Evolutionary conservation across 2,113 vertebrate genomes (phyloP), one percentile per base, ranked within the genome.

Genomic region (Mola mola): DNA sequence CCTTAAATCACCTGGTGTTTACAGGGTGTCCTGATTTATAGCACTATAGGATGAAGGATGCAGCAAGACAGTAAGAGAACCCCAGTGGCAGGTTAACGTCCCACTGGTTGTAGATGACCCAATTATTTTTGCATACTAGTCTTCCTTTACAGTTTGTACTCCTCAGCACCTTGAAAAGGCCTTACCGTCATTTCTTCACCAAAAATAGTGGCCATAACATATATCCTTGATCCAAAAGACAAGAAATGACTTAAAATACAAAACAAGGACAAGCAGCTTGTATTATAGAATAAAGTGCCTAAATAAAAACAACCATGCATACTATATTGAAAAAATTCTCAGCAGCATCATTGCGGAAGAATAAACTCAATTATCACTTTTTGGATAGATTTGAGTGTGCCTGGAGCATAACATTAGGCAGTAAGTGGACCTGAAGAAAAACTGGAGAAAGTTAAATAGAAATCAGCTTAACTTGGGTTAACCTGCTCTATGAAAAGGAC

Each of bases 71-170:
- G 77, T 76, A 50, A 57, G 78, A 83, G 64, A 68, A 87, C 82
- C 75, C 84, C 79, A 73, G 82, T 89, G 84, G 82, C 70, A 75
- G 72, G 56, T 86, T 90, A 87, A 89, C 89, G 89, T 91, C 89
- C 82, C 82, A 75, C 88, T 88, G 81, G 81, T 85, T 87, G 53
- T 22, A 76, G 84, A 80, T 88, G 87, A 90, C 85, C 88, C 81
- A 91, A 90, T 92, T 92, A 88, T 79, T 78, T 84, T 64, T 73
- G 58, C 74, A 73, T 78, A 72, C 76, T 79, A 63, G 33, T 77
- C 66, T 77, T 76, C 71, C 26, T 80, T 66, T 72, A 61, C 63
- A 72, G 80, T 87, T 85, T 66, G 80, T 74, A 76, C 73, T 72
- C 61, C 58, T 56, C 42, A 55, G 67, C 47, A 71, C 72, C 75